phyloP scores from a whole-genome alignment of 2,888 invertebrate genomes.

The Caenorhabditis angaria region DNA sequence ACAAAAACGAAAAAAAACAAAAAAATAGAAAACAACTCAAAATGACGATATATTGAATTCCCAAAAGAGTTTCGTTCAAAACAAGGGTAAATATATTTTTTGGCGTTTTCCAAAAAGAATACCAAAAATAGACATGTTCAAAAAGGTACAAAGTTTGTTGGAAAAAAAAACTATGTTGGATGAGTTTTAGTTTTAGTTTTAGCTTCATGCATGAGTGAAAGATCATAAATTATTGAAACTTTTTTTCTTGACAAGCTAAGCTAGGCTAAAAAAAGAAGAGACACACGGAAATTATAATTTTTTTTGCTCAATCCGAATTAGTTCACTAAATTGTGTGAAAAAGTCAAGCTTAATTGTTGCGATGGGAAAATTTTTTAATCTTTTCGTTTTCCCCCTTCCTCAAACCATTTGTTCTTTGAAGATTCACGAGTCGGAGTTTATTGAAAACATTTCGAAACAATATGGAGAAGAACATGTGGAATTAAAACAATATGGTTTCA shows the following conservation, averaged over 20 bases:
- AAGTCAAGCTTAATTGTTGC: too few species aligned
- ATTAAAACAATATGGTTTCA: slow-evolving; percentile 68
- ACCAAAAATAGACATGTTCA: too few species aligned
- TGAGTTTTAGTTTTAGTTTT: neutral
- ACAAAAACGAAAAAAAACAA: neutral
- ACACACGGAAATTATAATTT: too few species aligned
- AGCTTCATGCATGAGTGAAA: neutral
- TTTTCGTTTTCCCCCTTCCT: too few species aligned
- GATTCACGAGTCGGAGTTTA: slow-evolving; percentile 67
- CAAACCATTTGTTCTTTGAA: slow-evolving; percentile 41
- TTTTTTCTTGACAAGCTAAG: too few species aligned
- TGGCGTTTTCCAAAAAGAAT: neutral
- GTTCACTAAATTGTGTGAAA: neutral
- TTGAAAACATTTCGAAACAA: slow-evolving; percentile 53
- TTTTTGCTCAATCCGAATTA: neutral
- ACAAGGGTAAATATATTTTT: neutral
- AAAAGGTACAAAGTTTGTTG: too few species aligned
- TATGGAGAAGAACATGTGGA: slow-evolving; percentile 70
- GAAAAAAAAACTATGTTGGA: neutral
- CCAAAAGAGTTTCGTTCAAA: neutral
- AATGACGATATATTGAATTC: neutral
- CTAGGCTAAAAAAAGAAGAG: too few species aligned
- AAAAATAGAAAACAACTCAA: neutral
- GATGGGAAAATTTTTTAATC: too few species aligned
- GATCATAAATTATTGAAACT: neutral